These are phyloP conservation scores for Argyresthia goedartella DNA, from an alignment of 2,888 invertebrate species.

Conservation along the genomic window DNA sequence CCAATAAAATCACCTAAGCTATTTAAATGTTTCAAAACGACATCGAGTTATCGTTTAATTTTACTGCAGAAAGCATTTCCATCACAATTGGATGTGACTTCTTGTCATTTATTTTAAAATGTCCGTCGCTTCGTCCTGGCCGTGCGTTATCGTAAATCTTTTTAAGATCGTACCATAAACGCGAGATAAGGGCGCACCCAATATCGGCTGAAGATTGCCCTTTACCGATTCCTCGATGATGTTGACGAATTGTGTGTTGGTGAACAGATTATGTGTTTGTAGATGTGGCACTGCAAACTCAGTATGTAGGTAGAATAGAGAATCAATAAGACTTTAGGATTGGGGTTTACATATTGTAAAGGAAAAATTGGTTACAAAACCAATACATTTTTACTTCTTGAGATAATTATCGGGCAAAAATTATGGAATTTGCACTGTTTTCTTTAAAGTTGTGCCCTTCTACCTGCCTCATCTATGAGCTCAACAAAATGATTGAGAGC, in stretches of 20 bases:
- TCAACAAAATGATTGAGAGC: constrained; percentile 40
- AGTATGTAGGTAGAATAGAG: too few relatives aligned
- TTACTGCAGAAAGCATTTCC: constrained; percentile 70
- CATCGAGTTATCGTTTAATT: constrained; percentile 65
- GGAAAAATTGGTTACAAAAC: too few relatives aligned
- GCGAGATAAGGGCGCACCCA: constrained; percentile 65
- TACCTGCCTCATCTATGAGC: constrained; percentile 11
- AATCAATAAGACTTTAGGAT: too few relatives aligned
- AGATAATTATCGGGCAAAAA: too few relatives aligned
- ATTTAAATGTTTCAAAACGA: constrained; percentile 67
- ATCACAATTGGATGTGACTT: constrained; percentile 68
- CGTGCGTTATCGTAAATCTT: constrained; percentile 71
- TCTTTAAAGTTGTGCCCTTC: too few relatives aligned
- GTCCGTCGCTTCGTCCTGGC: constrained; percentile 53
- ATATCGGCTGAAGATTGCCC: constrained; percentile 58
- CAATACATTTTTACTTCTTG: too few relatives aligned
- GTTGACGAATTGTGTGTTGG: constrained; percentile 58
- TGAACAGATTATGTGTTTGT: constrained; percentile 9
- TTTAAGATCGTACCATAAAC: constrained; percentile 68
- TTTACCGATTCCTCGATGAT: constrained; percentile 43
- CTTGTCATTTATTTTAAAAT: constrained; percentile 57
- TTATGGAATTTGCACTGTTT: too few relatives aligned
- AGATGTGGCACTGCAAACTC: background rate
- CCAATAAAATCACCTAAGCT: constrained; percentile 58
- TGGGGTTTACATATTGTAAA: too few relatives aligned